These are phyloP conservation scores for Lissocephala sabroskyi DNA, from an alignment of 2,888 invertebrate genomes.

Conservation along the genomic window DNA sequence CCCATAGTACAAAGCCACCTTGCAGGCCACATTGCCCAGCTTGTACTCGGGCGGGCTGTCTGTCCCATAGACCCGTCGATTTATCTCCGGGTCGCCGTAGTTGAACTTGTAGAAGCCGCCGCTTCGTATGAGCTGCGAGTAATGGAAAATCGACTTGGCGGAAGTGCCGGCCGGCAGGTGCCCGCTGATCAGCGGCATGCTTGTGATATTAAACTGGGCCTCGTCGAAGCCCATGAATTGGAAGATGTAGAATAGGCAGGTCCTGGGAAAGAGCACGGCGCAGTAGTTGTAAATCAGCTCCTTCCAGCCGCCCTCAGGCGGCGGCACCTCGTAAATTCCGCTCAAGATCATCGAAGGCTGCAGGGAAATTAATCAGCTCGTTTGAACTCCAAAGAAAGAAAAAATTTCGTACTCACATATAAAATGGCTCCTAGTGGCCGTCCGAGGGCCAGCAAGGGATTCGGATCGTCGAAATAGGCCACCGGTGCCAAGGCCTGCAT, in stretches of 20 bases:
- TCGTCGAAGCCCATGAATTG: conserved; percentile 72
- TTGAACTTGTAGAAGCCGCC: conserved; percentile 73
- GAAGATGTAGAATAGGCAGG: conserved; percentile 71
- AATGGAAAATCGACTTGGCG: conserved; percentile 74
- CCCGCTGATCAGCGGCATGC: conserved; percentile 75
- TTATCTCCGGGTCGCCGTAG: conserved; percentile 68
- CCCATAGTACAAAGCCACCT: conserved; percentile 63
- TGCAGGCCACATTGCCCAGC: conserved; percentile 71
- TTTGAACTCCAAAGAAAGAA: background rate
- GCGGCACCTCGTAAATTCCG: conserved; percentile 34
- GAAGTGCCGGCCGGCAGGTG: conserved; percentile 77
- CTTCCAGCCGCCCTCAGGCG: conserved; percentile 19
- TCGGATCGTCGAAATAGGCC: conserved; percentile 68
- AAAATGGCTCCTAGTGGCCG: background rate
- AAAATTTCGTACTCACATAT: conserved; percentile 27
- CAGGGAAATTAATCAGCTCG: no score
- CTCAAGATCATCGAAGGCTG: background rate
- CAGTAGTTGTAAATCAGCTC: conserved; percentile 17
- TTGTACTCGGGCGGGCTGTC: conserved; percentile 72
- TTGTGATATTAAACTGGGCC: conserved; percentile 70
- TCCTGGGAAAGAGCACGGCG: conserved; percentile 22
- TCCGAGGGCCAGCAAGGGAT: background rate
- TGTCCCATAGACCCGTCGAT: conserved; percentile 21
- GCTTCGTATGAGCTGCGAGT: conserved; percentile 71
- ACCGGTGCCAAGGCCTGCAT: conserved; percentile 75